Conservation (phyloP, 2,888 invertebrate species). For the Trachelus troglodyta region DNA sequence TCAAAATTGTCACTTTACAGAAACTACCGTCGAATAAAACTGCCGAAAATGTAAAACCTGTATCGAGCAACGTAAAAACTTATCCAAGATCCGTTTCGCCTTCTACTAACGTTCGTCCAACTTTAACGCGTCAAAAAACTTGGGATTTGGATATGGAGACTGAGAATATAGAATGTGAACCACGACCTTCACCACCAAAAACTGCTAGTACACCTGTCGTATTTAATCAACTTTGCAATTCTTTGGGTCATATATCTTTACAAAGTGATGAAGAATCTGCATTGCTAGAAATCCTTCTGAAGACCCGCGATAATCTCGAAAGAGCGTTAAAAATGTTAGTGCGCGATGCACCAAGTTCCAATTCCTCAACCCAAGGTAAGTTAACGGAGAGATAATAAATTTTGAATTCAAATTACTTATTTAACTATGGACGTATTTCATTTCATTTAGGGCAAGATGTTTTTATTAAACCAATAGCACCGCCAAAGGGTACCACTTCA, state of each 20-base stretch:
- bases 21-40: neutral
- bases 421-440: neutral
- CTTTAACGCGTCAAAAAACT: constrained; percentile 37
- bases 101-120: neutral
- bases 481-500: constrained; percentile 7
- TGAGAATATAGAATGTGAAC: constrained; percentile 23
- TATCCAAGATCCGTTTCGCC: neutral
- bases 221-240: constrained; percentile 37
- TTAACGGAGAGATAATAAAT: neutral
- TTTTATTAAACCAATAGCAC: constrained; percentile 29
- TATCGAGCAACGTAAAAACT: neutral
- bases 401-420: neutral
- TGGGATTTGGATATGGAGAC: constrained; percentile 34
- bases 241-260: constrained; percentile 48
- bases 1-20: neutral
- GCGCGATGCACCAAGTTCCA: constrained; percentile 20
- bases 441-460: constrained; percentile 14
- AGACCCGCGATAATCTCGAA: constrained; percentile 36
- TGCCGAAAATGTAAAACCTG: neutral
- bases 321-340: constrained; percentile 34
- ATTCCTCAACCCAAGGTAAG: constrained; percentile 18
- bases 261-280: constrained; percentile 33
- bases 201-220: constrained; percentile 41
- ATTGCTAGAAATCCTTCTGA: constrained; percentile 38
- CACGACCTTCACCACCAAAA: constrained; percentile 44